Conservation (phyloP, 2,797 vertebrate species). For the Pipistrellus nathusii region DNA sequence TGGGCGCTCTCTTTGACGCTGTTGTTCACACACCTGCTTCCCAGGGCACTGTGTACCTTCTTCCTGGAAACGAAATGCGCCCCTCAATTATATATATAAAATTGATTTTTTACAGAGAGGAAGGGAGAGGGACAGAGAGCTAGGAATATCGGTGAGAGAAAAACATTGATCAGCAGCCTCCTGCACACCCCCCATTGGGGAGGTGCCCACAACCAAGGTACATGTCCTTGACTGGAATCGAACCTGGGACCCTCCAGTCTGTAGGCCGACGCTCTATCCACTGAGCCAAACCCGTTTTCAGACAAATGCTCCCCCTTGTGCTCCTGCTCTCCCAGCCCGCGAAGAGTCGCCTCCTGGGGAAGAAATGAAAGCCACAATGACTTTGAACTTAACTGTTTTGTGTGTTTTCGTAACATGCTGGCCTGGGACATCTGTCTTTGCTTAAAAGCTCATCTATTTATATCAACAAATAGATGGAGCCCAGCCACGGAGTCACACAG, state of each 20-base stretch:
- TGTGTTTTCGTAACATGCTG: constrained; percentile 62
- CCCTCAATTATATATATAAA: background rate
- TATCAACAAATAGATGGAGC: constrained; percentile 41
- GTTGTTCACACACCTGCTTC: background rate
- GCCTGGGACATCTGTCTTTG: constrained; percentile 72
- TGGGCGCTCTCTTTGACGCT: accelerated
- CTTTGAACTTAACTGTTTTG: constrained; percentile 54
- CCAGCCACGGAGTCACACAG: constrained; percentile 39
- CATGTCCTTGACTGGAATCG: too few relatives aligned
- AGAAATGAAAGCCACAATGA: constrained; percentile 24
- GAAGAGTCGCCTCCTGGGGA: constrained; percentile 66
- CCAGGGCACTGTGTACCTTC: accelerated
- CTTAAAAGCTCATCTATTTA: constrained; percentile 76
- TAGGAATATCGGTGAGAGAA: too few relatives aligned
- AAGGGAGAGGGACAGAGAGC: too few relatives aligned
- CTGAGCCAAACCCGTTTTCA: too few relatives aligned
- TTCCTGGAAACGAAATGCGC: background rate
- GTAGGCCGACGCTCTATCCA: too few relatives aligned
- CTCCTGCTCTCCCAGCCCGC: accelerated
- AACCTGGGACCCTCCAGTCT: too few relatives aligned
- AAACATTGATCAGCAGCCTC: too few relatives aligned
- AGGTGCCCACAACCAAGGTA: too few relatives aligned
- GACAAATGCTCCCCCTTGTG: background rate
- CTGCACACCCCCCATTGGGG: too few relatives aligned
- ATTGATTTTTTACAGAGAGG: too few relatives aligned